Base-by-base conservation (phyloP, 2,888 invertebrate species). In the Pemphredon lugubris region DNA sequence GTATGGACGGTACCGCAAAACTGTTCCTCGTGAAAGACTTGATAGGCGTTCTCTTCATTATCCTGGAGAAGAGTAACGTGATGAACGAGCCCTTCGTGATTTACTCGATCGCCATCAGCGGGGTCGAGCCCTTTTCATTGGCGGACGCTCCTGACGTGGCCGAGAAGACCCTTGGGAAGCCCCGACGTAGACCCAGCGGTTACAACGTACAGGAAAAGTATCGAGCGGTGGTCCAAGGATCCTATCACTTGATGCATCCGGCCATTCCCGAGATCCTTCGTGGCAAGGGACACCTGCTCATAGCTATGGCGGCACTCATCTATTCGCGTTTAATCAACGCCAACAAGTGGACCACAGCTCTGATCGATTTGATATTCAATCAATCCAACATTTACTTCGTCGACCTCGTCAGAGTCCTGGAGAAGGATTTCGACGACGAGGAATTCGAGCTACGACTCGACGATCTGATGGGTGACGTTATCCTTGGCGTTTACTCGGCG, bases 281-380 rank as follows among this genome's bases (percentile, higher is more conserved):
- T 7, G 79, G 82, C 11, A 84, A 80, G 14, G 83, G 84, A 2
- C 83, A 87, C 57, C 61, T 89, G 20, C 71, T 87, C 7, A 55
- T 89, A 4, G 87, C 88, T 1, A 16, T 89, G 0, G 84, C 84
- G 0, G 84, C 86, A 0, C 21, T 89, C 0, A 73, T 89, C 7
- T 89, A 89, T 26, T 85, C 89, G 0, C 79, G 84, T 0, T 40
- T 89, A 11, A 77, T 87, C 6, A 82, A 75, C 26, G 73, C 86
- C 0, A 87, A 86, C 21, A 89, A 86, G 13, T 90, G 90, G 90
- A 84, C 84, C 0, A 84, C 75, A 4, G 73, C 81, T 0, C 58
- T 89, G 45, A 53, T 90, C 2, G 87, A 90, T 51, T 39, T 89
- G 13, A 89, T 90, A n/a, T 85, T 89, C 59, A 88, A 90, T 39